Evolutionary conservation across 2,113 vertebrate species (phyloP).

Genomic region (Pluvialis apricaria): DNA sequence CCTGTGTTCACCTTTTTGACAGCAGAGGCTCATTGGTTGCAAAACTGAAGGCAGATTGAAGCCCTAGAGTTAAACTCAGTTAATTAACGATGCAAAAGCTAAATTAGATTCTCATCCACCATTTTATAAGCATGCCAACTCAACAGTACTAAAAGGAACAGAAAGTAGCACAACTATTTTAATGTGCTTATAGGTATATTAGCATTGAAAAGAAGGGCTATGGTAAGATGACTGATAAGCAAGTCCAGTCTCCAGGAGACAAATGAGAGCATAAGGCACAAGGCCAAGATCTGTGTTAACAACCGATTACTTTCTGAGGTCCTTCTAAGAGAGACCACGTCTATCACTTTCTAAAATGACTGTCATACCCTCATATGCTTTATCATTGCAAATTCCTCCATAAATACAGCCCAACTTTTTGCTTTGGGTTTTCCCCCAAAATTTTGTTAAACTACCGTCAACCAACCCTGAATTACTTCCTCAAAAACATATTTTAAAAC

Average conservation of each 20-base stretch:
- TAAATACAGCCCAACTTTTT: neutral
- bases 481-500: neutral
- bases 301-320: neutral
- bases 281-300: neutral
- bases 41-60: neutral
- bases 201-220: neutral
- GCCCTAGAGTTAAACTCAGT: neutral
- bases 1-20: neutral
- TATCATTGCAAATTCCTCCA: neutral
- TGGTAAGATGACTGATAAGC: neutral
- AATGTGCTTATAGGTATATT: neutral
- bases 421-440: neutral
- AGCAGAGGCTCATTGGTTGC: neutral
- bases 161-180: neutral
- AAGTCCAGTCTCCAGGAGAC: neutral
- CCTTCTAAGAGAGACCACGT: neutral
- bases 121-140: neutral
- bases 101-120: slow-evolving; percentile 29
- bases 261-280: neutral
- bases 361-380: neutral
- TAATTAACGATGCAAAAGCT: neutral
- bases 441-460: neutral
- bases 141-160: neutral
- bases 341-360: neutral
- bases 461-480: neutral